A percentile compares a stretch with the other conserved stretches of the same genome.
Conservation (phyloP, 2,888 invertebrate genomes). For the Philereme transversata region DNA sequence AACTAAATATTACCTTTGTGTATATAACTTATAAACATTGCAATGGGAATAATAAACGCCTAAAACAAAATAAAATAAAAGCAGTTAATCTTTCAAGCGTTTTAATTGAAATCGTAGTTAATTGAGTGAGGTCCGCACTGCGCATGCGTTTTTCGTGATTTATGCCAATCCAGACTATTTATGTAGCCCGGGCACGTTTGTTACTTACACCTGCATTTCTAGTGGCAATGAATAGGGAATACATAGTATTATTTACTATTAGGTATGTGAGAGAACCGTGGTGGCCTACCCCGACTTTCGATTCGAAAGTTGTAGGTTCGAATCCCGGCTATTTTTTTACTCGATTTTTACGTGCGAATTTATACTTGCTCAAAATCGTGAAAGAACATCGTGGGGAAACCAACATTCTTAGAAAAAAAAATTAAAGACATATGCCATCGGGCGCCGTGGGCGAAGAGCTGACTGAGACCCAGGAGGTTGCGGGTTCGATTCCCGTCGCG, state of each 20-base stretch:
- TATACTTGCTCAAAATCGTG: not conserved
- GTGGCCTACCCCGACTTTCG: too few species aligned
- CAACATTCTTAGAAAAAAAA: too few species aligned
- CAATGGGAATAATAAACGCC: slow-evolving; percentile 30
- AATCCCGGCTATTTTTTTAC: too few species aligned
- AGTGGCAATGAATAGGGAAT: not conserved
- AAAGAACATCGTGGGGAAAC: too few species aligned
- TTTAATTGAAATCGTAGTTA: slow-evolving; percentile 82
- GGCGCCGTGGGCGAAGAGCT: too few species aligned
- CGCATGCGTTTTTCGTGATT: slow-evolving; percentile 72
- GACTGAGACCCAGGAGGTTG: too few species aligned
- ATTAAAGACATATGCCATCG: too few species aligned
- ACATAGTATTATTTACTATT: too few species aligned
- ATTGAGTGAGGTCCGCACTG: slow-evolving; percentile 65
- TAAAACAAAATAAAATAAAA: slow-evolving; percentile 48
- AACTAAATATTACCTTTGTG: too few species aligned
- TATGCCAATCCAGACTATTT: slow-evolving; percentile 67
- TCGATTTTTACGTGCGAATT: not conserved
- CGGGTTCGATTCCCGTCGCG: too few species aligned
- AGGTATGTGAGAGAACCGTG: too few species aligned
- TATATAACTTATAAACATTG: slow-evolving; percentile 1
- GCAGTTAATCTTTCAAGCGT: slow-evolving; percentile 70
- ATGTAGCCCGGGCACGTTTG: slow-evolving; percentile 58
- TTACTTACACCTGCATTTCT: slow-evolving; percentile 51
- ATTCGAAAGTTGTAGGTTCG: too few species aligned